These are phyloP conservation scores for Etheostoma spectabile DNA, from an alignment of 2,113 vertebrate genomes.

Conservation along the genomic window DNA sequence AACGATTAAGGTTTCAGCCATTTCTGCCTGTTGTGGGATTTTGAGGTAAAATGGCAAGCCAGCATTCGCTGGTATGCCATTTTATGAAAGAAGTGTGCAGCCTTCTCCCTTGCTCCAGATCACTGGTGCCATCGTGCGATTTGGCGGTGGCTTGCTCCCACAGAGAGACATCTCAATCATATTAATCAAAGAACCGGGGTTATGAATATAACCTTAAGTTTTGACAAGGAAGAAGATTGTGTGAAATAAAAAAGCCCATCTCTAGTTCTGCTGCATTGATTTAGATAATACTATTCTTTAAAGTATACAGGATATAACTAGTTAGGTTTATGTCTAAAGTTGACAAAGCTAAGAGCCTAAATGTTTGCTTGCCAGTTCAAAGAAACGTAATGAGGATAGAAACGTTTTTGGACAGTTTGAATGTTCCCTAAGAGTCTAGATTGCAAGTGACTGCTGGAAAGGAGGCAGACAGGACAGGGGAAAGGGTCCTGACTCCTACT, in stretches of 20 bases:
- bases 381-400: background rate
- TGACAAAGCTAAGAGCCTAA: background rate
- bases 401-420: constrained; percentile 2
- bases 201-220: background rate
- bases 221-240: background rate
- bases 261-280: background rate
- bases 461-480: constrained; percentile 19
- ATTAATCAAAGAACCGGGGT: too few species aligned
- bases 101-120: too few species aligned
- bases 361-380: background rate
- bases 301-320: background rate
- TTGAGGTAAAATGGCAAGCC: too few species aligned
- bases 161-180: too few species aligned
- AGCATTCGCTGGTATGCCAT: too few species aligned
- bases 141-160: too few species aligned
- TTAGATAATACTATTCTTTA: background rate
- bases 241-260: background rate
- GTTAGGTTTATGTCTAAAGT: background rate
- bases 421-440: constrained; percentile 1
- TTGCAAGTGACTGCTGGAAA: constrained; percentile 31
- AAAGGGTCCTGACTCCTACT: constrained; percentile 59
- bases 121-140: too few species aligned
- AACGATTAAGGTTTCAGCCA: too few species aligned
- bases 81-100: too few species aligned
- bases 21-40: too few species aligned